Base-by-base conservation (phyloP, 2,797 vertebrate species). In the Acanthurus tractus region DNA sequence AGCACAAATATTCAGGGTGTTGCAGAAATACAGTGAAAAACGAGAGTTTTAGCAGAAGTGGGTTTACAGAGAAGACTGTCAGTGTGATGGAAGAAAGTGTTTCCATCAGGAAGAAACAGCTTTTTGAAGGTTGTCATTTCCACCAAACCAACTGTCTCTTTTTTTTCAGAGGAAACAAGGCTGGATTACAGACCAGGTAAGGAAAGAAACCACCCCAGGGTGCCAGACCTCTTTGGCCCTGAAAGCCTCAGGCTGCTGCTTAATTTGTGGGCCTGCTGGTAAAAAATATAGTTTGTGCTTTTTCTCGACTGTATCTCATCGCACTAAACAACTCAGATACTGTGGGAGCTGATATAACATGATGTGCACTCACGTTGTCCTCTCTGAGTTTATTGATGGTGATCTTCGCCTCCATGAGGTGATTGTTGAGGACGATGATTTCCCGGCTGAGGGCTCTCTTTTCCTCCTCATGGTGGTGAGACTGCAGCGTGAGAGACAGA, bases 341-440 rank as follows among this genome's bases (percentile, higher is more conserved):
- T 55, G 22, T 50, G 10, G 6, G 20, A 49, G 44, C 40, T 20
- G 5, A 18, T n/a, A 48, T n/a, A 9, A 71, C 12, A 46, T 22
- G 34, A 45, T 61, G 64, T 20, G 15, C 85, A 97, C 98, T 97
- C 94, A 99, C 98, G 10, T 99, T 99, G 93, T 99, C 97, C 89
- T 97, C 96, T 62, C 96, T 95, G 80, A 99, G 96, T 92, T 99
- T 98, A 90, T 98, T 96, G 53, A 99, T 98, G 22, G 97, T 98
- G 94, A 98, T 95, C 93, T 99, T 98, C 57, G 98, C 97, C 89
- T 99, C 98, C 96, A 97, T 95, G 81, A 99, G 95, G 89, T 98
- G 97, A 89, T 97, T 98, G 90, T 98, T 99, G 87, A 99, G 97
- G 76, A 97, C 95, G 25, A 97, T 96, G 74, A 99, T 97, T 94